Evolutionary conservation across 2,888 invertebrate species (phyloP).

Genomic region (Spodoptera picta): DNA sequence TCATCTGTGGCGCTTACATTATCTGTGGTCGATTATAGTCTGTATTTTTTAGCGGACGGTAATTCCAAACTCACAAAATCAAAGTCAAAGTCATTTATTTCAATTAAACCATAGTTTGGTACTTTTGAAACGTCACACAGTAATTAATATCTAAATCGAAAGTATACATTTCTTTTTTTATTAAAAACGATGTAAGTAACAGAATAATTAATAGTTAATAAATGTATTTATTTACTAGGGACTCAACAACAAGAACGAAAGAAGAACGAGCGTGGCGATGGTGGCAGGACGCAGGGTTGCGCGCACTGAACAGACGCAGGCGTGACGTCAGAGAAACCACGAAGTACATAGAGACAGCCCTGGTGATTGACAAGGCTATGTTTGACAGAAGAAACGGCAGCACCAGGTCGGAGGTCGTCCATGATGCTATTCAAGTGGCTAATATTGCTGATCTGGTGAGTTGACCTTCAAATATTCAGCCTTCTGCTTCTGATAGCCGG

Average conservation of each 20-base stretch:
- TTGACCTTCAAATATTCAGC: constrained; percentile 44
- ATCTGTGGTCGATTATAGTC: constrained; percentile 19
- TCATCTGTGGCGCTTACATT: constrained; percentile 30
- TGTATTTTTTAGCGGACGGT: too few relatives aligned
- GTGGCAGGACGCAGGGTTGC: constrained; percentile 79
- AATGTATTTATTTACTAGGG: constrained; percentile 51
- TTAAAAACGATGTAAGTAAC: too few relatives aligned
- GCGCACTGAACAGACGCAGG: constrained; percentile 76
- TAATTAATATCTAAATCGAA: too few relatives aligned
- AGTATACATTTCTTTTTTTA: too few relatives aligned
- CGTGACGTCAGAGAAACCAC: constrained; percentile 96
- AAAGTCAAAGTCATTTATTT: too few relatives aligned
- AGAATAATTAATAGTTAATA: too few relatives aligned
- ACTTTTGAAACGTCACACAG: too few relatives aligned
- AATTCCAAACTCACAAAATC: too few relatives aligned
- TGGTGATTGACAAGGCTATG: constrained; percentile 99
- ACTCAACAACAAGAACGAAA: constrained; percentile 63
- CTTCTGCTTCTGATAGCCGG: not conserved
- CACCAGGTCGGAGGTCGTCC: constrained; percentile 95
- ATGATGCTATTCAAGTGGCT: constrained; percentile 98
- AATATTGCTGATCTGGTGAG: constrained; percentile 99
- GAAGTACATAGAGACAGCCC: constrained; percentile 98
- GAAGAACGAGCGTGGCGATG: constrained; percentile 77
- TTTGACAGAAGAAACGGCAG: constrained; percentile 97
- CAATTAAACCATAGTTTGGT: too few relatives aligned